A percentile compares a stretch with the other conserved stretches of the same genome.
Conservation (phyloP, 2,113 vertebrate species). For the Apodemus sylvaticus region DNA sequence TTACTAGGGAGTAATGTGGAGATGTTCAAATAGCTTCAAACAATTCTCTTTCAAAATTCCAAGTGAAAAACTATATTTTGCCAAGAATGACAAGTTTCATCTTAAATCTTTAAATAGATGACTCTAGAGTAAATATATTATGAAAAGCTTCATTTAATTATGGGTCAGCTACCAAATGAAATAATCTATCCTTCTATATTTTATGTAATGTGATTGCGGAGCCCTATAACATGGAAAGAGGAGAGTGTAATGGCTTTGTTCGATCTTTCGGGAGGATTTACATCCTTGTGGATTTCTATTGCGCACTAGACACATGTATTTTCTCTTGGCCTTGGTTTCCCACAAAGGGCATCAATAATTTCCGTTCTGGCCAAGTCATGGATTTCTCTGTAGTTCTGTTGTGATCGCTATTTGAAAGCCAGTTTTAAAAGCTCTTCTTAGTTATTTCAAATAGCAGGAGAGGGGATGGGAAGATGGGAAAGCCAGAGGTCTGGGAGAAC, state of each 20-base stretch:
- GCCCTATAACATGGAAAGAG: not conserved
- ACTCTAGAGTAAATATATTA: not conserved
- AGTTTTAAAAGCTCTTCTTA: not conserved
- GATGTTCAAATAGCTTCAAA: not conserved
- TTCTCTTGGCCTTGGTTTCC: not conserved
- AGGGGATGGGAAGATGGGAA: not conserved
- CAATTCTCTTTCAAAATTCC: conserved; percentile 13
- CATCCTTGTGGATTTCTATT: not conserved
- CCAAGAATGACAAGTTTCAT: not conserved
- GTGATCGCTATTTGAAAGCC: not conserved
- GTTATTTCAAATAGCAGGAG: not conserved
- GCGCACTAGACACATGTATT: not conserved
- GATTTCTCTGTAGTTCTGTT: not conserved
- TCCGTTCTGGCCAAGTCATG: not conserved
- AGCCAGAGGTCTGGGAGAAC: not conserved
- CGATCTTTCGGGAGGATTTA: not conserved
- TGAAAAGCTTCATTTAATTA: not conserved
- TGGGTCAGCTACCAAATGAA: not conserved
- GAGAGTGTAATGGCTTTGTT: not conserved
- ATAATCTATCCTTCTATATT: not conserved
- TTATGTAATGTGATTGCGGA: not conserved
- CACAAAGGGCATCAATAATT: not conserved
- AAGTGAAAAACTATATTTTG: conserved; percentile 19
- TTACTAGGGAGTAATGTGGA: not conserved
- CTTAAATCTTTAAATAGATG: conserved; percentile 3